Evolutionary conservation across 64 coral and sea anemone species (phyloP).

Genomic region (Actinia equina): DNA sequence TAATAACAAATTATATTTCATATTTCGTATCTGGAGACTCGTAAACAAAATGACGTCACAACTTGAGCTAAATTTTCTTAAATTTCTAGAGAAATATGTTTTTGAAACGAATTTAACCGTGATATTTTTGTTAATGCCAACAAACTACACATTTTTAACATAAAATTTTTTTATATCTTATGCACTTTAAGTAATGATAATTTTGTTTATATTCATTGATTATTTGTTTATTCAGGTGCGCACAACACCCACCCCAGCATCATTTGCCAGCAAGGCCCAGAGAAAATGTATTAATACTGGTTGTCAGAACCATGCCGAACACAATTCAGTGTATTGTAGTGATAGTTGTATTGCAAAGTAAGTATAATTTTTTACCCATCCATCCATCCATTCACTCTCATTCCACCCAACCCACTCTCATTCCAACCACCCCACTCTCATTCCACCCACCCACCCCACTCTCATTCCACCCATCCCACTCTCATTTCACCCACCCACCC

Average conservation of each 20-base stretch:
- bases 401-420: background rate
- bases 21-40: too few species aligned
- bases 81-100: too few species aligned
- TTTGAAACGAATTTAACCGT: too few species aligned
- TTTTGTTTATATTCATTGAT: background rate
- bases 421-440: background rate
- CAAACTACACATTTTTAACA: too few species aligned
- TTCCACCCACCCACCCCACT: too few species aligned
- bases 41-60: too few species aligned
- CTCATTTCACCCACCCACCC: background rate
- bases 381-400: background rate
- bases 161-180: too few species aligned
- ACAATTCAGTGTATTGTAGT: constrained; percentile 78
- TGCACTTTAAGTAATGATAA: too few species aligned
- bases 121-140: too few species aligned
- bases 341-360: constrained; percentile 79
- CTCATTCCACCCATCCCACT: background rate
- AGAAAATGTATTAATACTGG: constrained; percentile 53
- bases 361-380: background rate
- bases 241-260: constrained; percentile 92
- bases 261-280: constrained; percentile 44
- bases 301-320: constrained; percentile 47
- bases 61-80: too few species aligned
- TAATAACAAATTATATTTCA: too few species aligned
- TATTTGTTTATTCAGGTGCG: constrained; percentile 51